Evolutionary conservation across 2,113 vertebrate species (phyloP).

Genomic region (Cyprichromis sp.): DNA sequence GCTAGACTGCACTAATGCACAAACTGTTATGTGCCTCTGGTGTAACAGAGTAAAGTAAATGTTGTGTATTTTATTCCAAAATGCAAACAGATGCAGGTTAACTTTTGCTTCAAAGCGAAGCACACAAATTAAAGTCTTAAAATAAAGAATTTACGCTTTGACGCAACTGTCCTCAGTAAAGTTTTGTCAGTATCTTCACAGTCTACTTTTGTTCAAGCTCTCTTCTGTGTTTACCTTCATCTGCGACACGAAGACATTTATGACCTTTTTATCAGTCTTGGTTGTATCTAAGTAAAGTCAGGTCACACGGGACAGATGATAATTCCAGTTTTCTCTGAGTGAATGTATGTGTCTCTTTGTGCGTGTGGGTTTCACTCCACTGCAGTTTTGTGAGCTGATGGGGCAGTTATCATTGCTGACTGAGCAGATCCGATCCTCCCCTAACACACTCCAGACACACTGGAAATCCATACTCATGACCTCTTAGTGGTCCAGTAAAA

Average conservation of each 20-base stretch:
- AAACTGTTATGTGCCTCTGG: constrained; percentile 25
- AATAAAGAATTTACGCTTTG: background rate
- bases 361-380: constrained; percentile 13
- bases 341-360: background rate
- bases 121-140: background rate
- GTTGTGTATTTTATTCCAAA: background rate
- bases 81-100: background rate
- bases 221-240: background rate
- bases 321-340: background rate
- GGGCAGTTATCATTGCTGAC: constrained; percentile 43
- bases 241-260: background rate
- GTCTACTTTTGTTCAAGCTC: constrained; percentile 16
- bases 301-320: background rate
- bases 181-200: background rate
- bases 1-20: background rate
- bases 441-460: background rate
- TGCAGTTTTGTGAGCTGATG: constrained; percentile 33
- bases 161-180: background rate
- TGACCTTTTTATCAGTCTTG: background rate
- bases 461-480: constrained; percentile 1
- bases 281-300: background rate
- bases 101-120: background rate
- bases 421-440: background rate
- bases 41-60: constrained; percentile 16
- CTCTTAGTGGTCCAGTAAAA: background rate